These are phyloP conservation scores for Pharmacophagus antenor DNA, from an alignment of 2,888 invertebrate species.

Conservation along the genomic window DNA sequence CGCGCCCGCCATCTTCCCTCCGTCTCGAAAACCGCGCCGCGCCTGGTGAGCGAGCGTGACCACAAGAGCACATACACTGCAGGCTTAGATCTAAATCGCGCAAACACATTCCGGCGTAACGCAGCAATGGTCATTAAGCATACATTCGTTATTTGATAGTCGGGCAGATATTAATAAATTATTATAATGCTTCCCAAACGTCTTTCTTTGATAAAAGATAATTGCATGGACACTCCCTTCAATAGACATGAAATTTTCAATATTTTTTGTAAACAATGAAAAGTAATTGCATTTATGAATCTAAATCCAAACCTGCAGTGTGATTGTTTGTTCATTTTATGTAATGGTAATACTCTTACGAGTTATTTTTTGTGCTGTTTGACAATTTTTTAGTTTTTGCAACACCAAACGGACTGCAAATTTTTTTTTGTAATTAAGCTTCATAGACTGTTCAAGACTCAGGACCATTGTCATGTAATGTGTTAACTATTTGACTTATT, in stretches of 20 bases:
- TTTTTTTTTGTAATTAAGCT: conserved; percentile 66
- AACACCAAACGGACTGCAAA: conserved; percentile 44
- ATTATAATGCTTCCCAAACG: too few relatives aligned
- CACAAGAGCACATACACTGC: conserved; percentile 61
- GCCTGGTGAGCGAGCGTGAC: conserved; percentile 81
- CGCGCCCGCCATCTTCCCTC: conserved; percentile 73
- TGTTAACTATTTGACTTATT: conserved; percentile 53
- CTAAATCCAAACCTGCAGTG: conserved; percentile 68
- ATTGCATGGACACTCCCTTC: background rate
- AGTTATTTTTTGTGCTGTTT: conserved; percentile 72
- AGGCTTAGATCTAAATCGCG: conserved; percentile 55
- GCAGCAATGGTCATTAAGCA: conserved; percentile 31
- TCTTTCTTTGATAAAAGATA: background rate
- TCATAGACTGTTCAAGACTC: conserved; percentile 75
- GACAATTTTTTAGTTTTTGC: conserved; percentile 64
- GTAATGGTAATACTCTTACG: conserved; percentile 63
- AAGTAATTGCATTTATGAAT: conserved; percentile 56
- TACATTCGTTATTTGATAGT: background rate
- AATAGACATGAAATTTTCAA: background rate
- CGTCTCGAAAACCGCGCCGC: conserved; percentile 80
- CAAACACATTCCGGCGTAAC: conserved; percentile 58
- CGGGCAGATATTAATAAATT: too few relatives aligned
- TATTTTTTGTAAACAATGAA: background rate
- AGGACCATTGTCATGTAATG: conserved; percentile 70
- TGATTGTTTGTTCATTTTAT: conserved; percentile 48